Base-by-base conservation (phyloP, 92 coral and sea anemone genomes). In the Parazoanthus darwini region DNA sequence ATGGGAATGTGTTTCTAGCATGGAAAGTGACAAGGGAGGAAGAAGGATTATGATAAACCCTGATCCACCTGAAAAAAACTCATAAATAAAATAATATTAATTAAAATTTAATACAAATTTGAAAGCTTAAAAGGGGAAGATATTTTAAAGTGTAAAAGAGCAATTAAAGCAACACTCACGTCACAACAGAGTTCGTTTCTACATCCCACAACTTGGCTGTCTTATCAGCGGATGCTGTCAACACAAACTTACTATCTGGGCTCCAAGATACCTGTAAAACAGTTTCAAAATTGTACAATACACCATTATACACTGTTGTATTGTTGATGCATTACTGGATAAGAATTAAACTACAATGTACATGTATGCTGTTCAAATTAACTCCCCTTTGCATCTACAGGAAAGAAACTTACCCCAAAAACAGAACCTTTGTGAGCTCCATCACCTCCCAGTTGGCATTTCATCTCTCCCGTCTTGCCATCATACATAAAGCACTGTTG, bases 181-280 rank as follows among this genome's bases (percentile, higher is more conserved):
- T 89, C 26, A 93, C 89, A 38, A 89, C 88, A 14, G 92, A 85
- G 42, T 92, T 90, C 6, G 88, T 94, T 18, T 78, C 94, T 8
- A 95, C 81, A 89, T 94, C 96, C 98, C 98, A 97, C 51, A 97
- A 92, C 91, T 97, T 97, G 65, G 98, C 94, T 65, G 97, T 95
- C 85, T 94, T 95, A 85, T 97, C 99, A 18, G 92, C 99, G 2
- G 99, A 97, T 35, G 97, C 99, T 90, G 96, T 94, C 35, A 97
- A 92, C 50, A 97, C 70, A 39, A 77, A 89, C 78, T 88, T 91
- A 90, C 96, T 92, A 84, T 97, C 98, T 9, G 90, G 46, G 88
- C 99, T 93, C 96, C 96, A 95, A 22, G 97, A 91, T 15, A 97
- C 50, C 99, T 97, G 76, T 3, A 58, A 56, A 14, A 84, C 29